These are phyloP conservation scores for Lacanobia oleracea DNA, from an alignment of 2,888 invertebrate species.

Conservation along the genomic window DNA sequence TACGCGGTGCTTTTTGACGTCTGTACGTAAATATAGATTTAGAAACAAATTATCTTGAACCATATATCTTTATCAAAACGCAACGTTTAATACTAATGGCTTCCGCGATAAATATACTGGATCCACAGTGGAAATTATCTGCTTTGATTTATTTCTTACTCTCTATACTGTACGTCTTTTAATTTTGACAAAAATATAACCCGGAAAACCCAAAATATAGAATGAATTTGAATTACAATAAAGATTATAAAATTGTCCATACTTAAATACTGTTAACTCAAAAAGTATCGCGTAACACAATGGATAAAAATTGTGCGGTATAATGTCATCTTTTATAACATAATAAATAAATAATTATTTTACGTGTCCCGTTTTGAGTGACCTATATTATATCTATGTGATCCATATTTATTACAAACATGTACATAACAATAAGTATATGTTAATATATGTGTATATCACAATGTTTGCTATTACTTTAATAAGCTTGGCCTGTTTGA, in stretches of 20 bases:
- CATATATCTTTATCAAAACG: conserved; percentile 47
- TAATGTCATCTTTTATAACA: conserved; percentile 79
- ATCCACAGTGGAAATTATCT: conserved; percentile 44
- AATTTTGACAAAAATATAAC: conserved; percentile 21
- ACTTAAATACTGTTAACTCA: conserved; percentile 35
- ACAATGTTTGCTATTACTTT: conserved; percentile 85
- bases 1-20: conserved; percentile 64
- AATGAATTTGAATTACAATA: not conserved
- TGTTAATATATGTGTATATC: conserved; percentile 80
- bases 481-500: conserved; percentile 88
- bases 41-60: conserved; percentile 40
- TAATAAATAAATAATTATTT: conserved; percentile 68
- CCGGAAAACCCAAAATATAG: not conserved
- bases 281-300: conserved; percentile 63
- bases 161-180: conserved; percentile 21
- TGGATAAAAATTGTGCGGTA: conserved; percentile 67
- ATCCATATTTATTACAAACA: conserved; percentile 77
- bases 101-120: conserved; percentile 52
- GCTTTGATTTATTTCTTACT: conserved; percentile 48
- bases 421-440: conserved; percentile 81
- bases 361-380: conserved; percentile 81
- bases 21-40: conserved; percentile 47
- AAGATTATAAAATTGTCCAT: conserved; percentile 12
- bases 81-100: conserved; percentile 54
- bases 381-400: conserved; percentile 78